Evolutionary conservation across 1,140 invertebrate genomes (phyloP), one percentile per base, ranked within the genome.

Genomic region (Phenacoccus solenopsis): DNA sequence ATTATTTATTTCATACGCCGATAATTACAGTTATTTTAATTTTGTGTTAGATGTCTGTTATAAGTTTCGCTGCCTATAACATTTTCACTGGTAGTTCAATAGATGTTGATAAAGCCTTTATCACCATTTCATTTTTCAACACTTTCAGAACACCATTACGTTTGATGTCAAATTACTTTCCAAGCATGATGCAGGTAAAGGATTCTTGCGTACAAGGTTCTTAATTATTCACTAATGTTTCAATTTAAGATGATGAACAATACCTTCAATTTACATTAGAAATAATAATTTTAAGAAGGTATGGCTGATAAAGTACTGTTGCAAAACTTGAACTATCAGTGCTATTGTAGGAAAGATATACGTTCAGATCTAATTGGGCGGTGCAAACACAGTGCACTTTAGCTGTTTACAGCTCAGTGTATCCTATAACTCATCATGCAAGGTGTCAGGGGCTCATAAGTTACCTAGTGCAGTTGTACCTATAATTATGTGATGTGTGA

Each of bases 71-170:
- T 74, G 92, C 91, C 70, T 96, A 88, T 81, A 89, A 95, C 74
- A 80, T 95, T 78, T 84, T 88, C 76, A 88, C 90, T 79, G 86
- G 92, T 78, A 84, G 85, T 77, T 83, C 92, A 70, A 82, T 98
- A 76, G 88, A 94, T 79, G 89, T 94, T 74, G 84, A 86, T 78
- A 95, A 86, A 77, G 96, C 93, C 74, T 99, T 99, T 84, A 96
- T 98, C 72, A 93, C 96, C 74, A 84, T 99, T 74, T 91, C 95
- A 78, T 86, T 98, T 75, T 98, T 99, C 84, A 98, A 98, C 82
- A 94, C 98, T 74, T 86, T 99, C 74, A 86, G 95, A 77, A 95
- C 96, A 80, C 94, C 96, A 74, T 82, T 94, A 12, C 76, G 75
- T 12, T 75, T 76, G 75, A 71, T 77, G 69, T 75, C 76, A 20